phyloP scores from a whole-genome alignment of 2,113 vertebrate genomes.

The Pelmatolapia mariae region DNA sequence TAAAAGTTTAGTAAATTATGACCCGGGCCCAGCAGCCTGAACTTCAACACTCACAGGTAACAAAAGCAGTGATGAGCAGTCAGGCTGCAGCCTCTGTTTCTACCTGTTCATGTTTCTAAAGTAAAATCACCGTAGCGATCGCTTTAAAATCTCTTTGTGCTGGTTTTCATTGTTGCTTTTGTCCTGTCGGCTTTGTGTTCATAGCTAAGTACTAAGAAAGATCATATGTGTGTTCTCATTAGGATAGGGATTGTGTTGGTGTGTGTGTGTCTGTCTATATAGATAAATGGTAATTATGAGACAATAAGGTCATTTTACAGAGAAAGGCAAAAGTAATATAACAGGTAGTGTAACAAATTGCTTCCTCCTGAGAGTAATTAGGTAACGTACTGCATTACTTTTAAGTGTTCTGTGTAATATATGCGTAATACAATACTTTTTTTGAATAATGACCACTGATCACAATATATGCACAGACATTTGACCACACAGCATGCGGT shows the following conservation, averaged over 20 bases:
- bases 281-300: neutral
- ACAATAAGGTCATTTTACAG: neutral
- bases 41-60: neutral
- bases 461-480: neutral
- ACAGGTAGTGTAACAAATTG: neutral
- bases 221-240: neutral
- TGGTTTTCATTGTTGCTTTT: neutral
- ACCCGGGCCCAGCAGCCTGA: neutral
- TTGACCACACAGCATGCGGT: neutral
- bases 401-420: neutral
- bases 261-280: neutral
- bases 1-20: neutral
- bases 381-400: neutral
- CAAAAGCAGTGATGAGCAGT: neutral
- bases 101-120: neutral
- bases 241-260: neutral
- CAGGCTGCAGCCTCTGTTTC: neutral
- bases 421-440: neutral
- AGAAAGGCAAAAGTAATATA: neutral
- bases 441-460: neutral
- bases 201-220: neutral
- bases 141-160: neutral
- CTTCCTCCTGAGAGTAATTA: neutral
- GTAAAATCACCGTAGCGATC: neutral
- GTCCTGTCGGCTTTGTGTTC: neutral